Percentiles rank a stretch among this genome's conserved stretches.
These are phyloP conservation scores for Lasioglossum marginatum DNA, from an alignment of 2,888 invertebrate genomes.

Conservation along the genomic window DNA sequence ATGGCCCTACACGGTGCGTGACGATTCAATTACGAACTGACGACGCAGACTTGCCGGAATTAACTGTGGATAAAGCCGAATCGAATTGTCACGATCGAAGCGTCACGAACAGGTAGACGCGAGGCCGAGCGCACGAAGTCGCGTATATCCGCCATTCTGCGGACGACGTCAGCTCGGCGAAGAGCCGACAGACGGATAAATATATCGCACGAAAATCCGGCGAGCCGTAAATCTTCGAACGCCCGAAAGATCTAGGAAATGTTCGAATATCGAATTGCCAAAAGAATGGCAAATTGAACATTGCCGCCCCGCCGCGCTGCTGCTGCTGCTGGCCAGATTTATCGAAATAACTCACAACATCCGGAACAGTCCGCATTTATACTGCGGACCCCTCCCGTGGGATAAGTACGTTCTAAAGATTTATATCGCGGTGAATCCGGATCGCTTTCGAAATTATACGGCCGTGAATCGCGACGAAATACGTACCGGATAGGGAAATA, in stretches of 20 bases:
- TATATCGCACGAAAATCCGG: slow-evolving; percentile 66
- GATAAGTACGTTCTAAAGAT: slow-evolving; percentile 37
- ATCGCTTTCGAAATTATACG: slow-evolving; percentile 53
- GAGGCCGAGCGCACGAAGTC: neutral
- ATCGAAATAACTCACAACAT: slow-evolving; percentile 59
- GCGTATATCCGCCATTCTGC: neutral
- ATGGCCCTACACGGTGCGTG: slow-evolving; percentile 69
- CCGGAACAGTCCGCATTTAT: slow-evolving; percentile 52
- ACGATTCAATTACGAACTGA: slow-evolving; percentile 74
- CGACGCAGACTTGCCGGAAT: slow-evolving; percentile 70
- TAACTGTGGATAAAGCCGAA: slow-evolving; percentile 70
- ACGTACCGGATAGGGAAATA: slow-evolving; percentile 17
- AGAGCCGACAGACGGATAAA: slow-evolving; percentile 58
- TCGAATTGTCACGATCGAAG: slow-evolving; percentile 67
- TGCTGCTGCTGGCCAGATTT: slow-evolving; percentile 50
- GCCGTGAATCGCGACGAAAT: neutral
- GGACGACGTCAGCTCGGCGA: slow-evolving; percentile 28
- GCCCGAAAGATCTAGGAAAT: slow-evolving; percentile 48
- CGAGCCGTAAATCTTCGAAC: slow-evolving; percentile 70
- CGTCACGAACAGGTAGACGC: slow-evolving; percentile 41
- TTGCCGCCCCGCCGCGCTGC: neutral
- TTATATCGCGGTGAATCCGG: slow-evolving; percentile 34
- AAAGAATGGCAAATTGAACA: slow-evolving; percentile 61
- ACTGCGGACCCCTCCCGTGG: slow-evolving; percentile 23
- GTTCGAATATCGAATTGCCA: slow-evolving; percentile 20